These are phyloP conservation scores for Ginglymostoma cirratum DNA, from an alignment of 2,113 vertebrate species.

Conservation along the genomic window DNA sequence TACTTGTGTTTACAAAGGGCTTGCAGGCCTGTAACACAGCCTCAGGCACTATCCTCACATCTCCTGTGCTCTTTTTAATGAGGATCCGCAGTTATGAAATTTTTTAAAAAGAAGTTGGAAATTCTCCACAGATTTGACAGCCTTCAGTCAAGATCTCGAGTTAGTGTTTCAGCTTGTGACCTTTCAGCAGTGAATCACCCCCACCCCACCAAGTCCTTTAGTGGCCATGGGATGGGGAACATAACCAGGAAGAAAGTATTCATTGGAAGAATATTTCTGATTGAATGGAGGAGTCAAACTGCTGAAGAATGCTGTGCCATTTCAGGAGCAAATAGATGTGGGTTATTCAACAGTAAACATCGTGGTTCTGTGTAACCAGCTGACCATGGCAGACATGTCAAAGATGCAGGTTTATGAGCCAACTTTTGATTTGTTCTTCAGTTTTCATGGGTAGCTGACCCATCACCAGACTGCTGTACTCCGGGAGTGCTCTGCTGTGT, in stretches of 20 bases:
- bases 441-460: neutral
- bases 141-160: neutral
- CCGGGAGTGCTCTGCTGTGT: neutral
- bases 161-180: neutral
- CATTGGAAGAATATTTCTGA: neutral
- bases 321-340: neutral
- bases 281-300: neutral
- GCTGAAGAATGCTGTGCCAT: too few species aligned
- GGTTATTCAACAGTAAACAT: neutral
- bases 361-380: neutral
- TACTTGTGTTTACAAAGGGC: neutral
- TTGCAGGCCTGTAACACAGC: neutral
- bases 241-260: neutral
- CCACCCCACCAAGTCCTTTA: neutral
- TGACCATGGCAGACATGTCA: neutral
- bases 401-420: neutral
- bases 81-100: neutral
- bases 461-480: too few species aligned
- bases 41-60: neutral
- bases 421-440: neutral
- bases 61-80: neutral
- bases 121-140: neutral
- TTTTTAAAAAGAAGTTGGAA: neutral
- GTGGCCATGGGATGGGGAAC: neutral
- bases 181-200: neutral